Evolutionary conservation across 1,140 invertebrate genomes (phyloP).

Genomic region (Globodera rostochiensis): DNA sequence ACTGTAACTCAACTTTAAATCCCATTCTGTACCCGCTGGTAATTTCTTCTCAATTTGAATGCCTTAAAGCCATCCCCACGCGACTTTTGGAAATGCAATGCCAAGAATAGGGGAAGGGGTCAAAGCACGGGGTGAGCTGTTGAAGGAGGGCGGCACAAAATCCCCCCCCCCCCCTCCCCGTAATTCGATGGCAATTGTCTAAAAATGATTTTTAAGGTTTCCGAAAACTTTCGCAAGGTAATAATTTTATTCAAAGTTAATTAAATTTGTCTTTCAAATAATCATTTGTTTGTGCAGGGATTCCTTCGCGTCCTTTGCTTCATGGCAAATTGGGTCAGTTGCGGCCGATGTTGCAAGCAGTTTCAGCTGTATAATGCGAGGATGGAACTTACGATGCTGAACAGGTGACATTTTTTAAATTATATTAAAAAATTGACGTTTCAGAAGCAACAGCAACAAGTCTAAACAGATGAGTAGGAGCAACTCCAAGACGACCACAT

Average conservation of each 20-base stretch:
- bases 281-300: conserved; percentile 24
- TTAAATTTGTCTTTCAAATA: no score
- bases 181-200: no score
- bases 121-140: no score
- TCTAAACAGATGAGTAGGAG: conserved; percentile 29
- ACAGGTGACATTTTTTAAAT: neutral
- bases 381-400: conserved; percentile 45
- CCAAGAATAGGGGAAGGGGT: no score
- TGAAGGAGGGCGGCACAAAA: no score
- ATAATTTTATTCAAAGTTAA: no score
- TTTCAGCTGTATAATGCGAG: conserved; percentile 33
- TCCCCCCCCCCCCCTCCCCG: no score
- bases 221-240: conserved; percentile 60
- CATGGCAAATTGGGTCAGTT: conserved; percentile 34
- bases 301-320: conserved; percentile 43
- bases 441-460: conserved; percentile 35
- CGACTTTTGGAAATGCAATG: no score
- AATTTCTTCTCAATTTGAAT: neutral
- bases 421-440: no score
- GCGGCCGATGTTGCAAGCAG: conserved; percentile 39
- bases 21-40: conserved; percentile 84
- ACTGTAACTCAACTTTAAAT: conserved; percentile 91
- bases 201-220: conserved; percentile 19
- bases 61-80: neutral
- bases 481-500: conserved; percentile 19